Evolutionary conservation across 1,140 invertebrate species (phyloP), one percentile per base, ranked within the genome.

Genomic region (Microplitis demolitor): DNA sequence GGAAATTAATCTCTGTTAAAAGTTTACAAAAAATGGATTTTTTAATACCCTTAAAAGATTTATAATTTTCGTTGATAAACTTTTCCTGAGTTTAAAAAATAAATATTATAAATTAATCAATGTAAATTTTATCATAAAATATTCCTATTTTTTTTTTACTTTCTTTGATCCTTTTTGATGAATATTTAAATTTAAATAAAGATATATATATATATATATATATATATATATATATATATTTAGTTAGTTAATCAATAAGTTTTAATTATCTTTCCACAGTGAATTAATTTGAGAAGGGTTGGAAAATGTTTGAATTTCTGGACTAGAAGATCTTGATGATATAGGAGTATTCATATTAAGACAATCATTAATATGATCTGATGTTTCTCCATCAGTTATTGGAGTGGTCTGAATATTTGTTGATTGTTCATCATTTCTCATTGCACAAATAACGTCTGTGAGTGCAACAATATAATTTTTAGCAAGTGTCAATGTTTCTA

Each of bases 391-490:
- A n/a, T 66, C 56, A 16, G 61, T 70, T 13, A 66, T 63, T 39
- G 14, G 61, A n/a, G 50, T 74, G 6, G 39, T 45, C 56, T 78
- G 71, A 58, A 74, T 72, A 77, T 74, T 68, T 53, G 51, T 56
- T 16, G 81, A 70, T 50, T 80, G 79, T 34, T 88, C 85, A 34
- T 92, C 91, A 24, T 87, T 90, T 75, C 91, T 83, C 87, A 92
- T 92, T 39, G 91, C 91, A 82, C 91, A 94, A 80, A 96, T 95
- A 62, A 95, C 93, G 83, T 96, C 96, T 13, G 95, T 96, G 67
- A 97, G 88, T 1, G 96, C 95, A 89, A 96, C 96, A 77, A 97
- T 97, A 85, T 97, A 97, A 88, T 97, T 96, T 88, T 96, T 96
- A 74, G 96, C 96, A 82, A 97, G 87, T 3, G 95, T 96, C 67